Evolutionary conservation across 2,888 invertebrate genomes (phyloP).

Genomic region (Mystacides longicornis): DNA sequence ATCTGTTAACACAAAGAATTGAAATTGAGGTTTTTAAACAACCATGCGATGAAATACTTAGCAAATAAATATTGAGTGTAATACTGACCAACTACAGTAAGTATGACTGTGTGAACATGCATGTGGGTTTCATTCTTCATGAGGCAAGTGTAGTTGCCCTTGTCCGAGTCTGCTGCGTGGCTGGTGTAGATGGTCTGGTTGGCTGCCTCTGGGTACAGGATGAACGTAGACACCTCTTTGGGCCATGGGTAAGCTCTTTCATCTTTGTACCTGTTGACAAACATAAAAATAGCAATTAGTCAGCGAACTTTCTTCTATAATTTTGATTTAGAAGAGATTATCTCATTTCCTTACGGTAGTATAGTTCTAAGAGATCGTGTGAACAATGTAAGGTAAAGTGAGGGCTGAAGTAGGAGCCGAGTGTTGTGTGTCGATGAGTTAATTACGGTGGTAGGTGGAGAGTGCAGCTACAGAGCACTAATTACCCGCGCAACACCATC

Average conservation of each 20-base stretch:
- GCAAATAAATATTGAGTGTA: conserved; percentile 32
- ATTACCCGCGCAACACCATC: no score
- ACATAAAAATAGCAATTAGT: no score
- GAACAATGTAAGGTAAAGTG: no score
- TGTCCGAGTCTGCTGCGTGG: conserved; percentile 54
- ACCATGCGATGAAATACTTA: background rate
- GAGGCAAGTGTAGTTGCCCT: conserved; percentile 68
- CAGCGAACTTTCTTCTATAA: no score
- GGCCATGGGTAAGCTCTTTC: conserved; percentile 70
- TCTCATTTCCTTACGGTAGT: no score
- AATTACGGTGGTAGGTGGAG: no score
- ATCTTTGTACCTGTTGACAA: conserved; percentile 66
- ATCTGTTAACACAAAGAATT: conserved; percentile 41
- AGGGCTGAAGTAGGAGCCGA: no score
- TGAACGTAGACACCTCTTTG: conserved; percentile 60
- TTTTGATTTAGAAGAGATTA: no score
- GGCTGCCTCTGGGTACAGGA: conserved; percentile 67
- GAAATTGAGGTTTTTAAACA: background rate
- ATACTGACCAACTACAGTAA: conserved; percentile 57
- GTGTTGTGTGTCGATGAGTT: no score
- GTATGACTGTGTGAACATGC: conserved; percentile 55
- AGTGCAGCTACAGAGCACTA: no score
- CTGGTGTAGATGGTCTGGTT: conserved; percentile 73
- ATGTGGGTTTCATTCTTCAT: conserved; percentile 63
- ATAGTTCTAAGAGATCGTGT: no score